phyloP scores from a whole-genome alignment of 2,888 invertebrate genomes.

The Idaea aversata region DNA sequence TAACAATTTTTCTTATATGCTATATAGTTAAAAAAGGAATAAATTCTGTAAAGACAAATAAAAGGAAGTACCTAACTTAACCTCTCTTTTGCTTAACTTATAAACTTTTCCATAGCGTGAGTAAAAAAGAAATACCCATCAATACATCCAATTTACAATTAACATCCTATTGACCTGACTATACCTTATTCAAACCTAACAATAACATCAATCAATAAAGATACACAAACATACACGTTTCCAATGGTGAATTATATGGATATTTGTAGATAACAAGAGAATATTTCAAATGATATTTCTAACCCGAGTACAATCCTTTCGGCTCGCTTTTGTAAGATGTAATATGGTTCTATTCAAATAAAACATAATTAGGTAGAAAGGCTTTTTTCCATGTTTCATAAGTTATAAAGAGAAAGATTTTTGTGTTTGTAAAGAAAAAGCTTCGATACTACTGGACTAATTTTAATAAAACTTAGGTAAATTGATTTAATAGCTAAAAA shows the following conservation, averaged over 20 bases:
- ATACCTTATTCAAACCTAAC: neutral
- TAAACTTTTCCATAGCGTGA: neutral
- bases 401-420: no score
- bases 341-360: no score
- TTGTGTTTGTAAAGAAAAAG: no score
- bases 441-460: no score
- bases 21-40: slow-evolving; percentile 6
- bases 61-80: neutral
- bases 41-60: neutral
- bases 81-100: slow-evolving; percentile 3
- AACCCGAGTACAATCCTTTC: neutral
- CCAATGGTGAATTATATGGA: neutral
- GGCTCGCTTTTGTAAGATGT: neutral
- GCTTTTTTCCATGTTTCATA: no score
- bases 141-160: neutral
- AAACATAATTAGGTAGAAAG: no score
- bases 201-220: neutral
- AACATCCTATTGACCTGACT: neutral
- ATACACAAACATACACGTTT: neutral
- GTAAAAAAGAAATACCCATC: neutral
- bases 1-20: neutral
- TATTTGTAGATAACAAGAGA: neutral
- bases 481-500: no score
- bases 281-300: neutral
- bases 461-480: no score